A percentile compares a stretch with the other conserved stretches of the same genome.
phyloP scores from a whole-genome alignment of 2,888 invertebrate species.

The Drosophila mimetica region DNA sequence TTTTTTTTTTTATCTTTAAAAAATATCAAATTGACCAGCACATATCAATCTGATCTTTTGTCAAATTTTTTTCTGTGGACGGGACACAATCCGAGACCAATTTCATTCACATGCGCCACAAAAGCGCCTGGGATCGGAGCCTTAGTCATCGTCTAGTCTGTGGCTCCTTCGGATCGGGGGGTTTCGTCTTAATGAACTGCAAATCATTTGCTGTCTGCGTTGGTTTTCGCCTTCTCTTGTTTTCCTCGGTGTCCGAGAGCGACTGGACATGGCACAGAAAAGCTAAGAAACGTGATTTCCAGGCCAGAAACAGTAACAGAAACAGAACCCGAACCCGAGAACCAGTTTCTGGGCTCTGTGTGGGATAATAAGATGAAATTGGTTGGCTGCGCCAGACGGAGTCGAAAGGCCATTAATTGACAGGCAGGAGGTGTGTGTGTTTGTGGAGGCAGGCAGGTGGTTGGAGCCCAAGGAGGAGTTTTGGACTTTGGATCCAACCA shows the following conservation, averaged over 20 bases:
- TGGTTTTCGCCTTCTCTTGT: slow-evolving; percentile 44
- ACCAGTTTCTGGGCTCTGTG: slow-evolving; percentile 66
- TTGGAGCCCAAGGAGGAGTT: slow-evolving; percentile 16
- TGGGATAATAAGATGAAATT: slow-evolving; percentile 72
- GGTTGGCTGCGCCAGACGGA: slow-evolving; percentile 54
- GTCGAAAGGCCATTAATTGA: slow-evolving; percentile 57
- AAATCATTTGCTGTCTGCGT: slow-evolving; percentile 79
- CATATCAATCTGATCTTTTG: too few relatives aligned
- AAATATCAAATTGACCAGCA: too few relatives aligned
- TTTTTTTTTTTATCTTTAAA: too few relatives aligned
- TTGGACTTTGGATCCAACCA: slow-evolving; percentile 34
- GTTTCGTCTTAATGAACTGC: slow-evolving; percentile 79
- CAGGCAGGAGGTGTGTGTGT: slow-evolving; percentile 38
- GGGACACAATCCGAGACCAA: slow-evolving; percentile 41
- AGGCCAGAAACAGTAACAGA: slow-evolving; percentile 22
- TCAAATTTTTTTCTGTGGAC: too few relatives aligned
- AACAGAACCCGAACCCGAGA: slow-evolving; percentile 31
- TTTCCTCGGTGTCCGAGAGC: slow-evolving; percentile 26
- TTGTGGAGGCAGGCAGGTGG: slow-evolving; percentile 45
- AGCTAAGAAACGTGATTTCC: slow-evolving; percentile 40
- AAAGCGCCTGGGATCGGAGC: slow-evolving; percentile 3
- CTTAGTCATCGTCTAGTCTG: slow-evolving; percentile 68
- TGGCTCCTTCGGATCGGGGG: slow-evolving; percentile 43
- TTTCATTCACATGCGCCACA: slow-evolving; percentile 50
- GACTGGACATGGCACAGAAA: slow-evolving; percentile 44